These are phyloP conservation scores for Poliocrania exsul DNA, from an alignment of 2,797 vertebrate genomes.

Conservation along the genomic window DNA sequence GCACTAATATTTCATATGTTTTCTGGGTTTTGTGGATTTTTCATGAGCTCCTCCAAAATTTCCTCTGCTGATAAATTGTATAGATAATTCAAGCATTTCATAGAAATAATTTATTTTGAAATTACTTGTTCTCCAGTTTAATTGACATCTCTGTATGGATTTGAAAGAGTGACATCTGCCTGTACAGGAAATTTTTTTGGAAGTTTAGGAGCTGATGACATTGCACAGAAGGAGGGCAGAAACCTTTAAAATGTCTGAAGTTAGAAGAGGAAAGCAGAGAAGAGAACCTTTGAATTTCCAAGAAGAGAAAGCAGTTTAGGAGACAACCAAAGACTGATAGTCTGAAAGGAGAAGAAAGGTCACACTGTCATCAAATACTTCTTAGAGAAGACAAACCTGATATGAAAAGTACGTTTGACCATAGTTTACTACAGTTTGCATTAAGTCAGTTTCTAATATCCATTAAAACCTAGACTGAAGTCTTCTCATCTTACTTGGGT, in stretches of 20 bases:
- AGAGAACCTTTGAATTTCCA: background rate
- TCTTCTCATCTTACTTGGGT: background rate
- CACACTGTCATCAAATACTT: background rate
- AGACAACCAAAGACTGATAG: background rate
- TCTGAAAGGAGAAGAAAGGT: background rate
- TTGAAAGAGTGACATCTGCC: background rate
- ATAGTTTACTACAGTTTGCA: background rate
- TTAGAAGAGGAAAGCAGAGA: background rate
- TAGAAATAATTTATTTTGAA: background rate
- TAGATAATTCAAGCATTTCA: background rate
- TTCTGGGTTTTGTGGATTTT: background rate
- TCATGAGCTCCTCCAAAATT: background rate
- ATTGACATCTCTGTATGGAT: background rate
- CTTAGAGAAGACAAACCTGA: background rate
- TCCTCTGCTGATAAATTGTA: background rate
- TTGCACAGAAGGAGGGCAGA: background rate
- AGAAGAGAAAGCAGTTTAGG: background rate
- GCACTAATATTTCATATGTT: background rate
- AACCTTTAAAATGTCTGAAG: background rate
- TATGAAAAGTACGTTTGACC: background rate
- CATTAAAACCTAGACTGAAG: background rate
- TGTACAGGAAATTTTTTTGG: background rate
- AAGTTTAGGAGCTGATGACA: background rate
- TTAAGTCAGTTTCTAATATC: background rate
- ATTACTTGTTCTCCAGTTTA: background rate